A percentile compares a stretch with the other conserved stretches of the same genome.
These are phyloP conservation scores for Misgurnus anguillicaudatus DNA, from an alignment of 2,113 vertebrate species.

Conservation along the genomic window DNA sequence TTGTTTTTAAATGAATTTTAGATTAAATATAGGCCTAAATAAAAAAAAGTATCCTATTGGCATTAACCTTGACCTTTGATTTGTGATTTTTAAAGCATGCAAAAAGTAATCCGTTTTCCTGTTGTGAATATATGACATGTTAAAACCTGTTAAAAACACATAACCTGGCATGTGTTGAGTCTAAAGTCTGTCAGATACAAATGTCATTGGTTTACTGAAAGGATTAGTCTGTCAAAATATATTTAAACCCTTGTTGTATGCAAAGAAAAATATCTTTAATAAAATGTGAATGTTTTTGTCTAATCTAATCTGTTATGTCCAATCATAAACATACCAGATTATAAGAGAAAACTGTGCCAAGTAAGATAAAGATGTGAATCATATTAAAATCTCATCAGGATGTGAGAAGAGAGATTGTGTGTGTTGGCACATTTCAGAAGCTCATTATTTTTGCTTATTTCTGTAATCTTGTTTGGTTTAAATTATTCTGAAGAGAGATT, in stretches of 20 bases:
- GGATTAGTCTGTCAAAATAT: neutral
- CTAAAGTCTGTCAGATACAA: neutral
- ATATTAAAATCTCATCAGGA: constrained; percentile 8
- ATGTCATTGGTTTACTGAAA: constrained; percentile 12
- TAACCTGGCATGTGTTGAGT: neutral
- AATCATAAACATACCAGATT: constrained; percentile 25
- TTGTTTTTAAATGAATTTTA: too few species aligned
- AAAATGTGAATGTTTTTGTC: neutral
- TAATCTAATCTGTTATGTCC: neutral
- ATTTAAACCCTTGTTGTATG: constrained; percentile 1
- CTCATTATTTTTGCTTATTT: neutral
- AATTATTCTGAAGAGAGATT: neutral
- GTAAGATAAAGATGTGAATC: neutral
- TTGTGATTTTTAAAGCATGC: neutral
- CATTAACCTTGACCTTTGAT: neutral
- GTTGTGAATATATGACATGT: neutral
- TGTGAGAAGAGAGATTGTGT: neutral
- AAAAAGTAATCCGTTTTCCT: neutral
- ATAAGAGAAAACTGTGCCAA: neutral
- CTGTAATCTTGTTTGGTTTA: neutral
- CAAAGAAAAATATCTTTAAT: constrained; percentile 7
- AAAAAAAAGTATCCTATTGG: too few species aligned
- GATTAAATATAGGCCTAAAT: too few species aligned
- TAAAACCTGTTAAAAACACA: neutral
- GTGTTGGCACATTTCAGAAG: neutral